Percentiles rank a stretch among this genome's conserved stretches.
Conservation (phyloP, 2,888 invertebrate genomes). For the Chorisops tibialis region DNA sequence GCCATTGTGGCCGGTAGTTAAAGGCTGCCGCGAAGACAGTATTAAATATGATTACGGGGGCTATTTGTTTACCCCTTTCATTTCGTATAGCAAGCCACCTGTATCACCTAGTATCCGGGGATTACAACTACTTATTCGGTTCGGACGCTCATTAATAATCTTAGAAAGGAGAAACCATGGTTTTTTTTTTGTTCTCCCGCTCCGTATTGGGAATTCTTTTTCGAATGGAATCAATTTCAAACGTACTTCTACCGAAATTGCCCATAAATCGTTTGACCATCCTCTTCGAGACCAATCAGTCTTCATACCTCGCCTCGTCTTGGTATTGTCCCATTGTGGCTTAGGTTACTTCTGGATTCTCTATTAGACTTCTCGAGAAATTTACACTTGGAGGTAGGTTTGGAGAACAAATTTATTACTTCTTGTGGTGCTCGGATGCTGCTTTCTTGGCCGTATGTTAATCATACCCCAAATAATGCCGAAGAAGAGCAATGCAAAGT, state of each 20-base stretch:
- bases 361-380: conserved; percentile 1
- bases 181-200: too few relatives aligned
- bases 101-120: too few relatives aligned
- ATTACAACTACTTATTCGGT: too few relatives aligned
- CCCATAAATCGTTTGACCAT: conserved; percentile 31
- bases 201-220: neutral
- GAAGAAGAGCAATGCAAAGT: neutral
- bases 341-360: neutral
- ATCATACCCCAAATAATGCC: neutral
- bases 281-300: conserved; percentile 8
- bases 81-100: neutral
- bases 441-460: neutral
- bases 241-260: conserved; percentile 31
- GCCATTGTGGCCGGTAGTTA: too few relatives aligned
- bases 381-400: conserved; percentile 22
- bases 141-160: too few relatives aligned
- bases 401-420: conserved; percentile 20
- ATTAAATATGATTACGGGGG: neutral
- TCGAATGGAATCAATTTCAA: conserved; percentile 29
- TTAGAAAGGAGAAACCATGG: neutral
- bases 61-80: neutral
- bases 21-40: neutral
- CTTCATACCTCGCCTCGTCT: neutral
- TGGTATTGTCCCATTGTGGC: too few relatives aligned
- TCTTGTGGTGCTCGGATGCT: conserved; percentile 8